phyloP scores from a whole-genome alignment of 2,888 invertebrate species.

The Theodoxus fluviatilis region DNA sequence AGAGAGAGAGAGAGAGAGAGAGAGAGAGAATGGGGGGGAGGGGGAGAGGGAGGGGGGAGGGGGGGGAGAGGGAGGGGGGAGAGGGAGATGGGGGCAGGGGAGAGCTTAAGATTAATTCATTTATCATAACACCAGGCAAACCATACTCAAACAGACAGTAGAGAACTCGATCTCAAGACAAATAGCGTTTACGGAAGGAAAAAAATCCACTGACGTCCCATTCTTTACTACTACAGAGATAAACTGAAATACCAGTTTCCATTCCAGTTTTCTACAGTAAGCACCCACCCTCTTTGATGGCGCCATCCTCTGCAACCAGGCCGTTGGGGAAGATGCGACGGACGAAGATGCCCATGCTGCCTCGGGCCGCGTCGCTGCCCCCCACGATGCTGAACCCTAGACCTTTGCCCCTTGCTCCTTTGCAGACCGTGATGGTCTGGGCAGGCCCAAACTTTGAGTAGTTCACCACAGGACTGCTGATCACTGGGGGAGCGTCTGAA shows the following conservation, averaged over 20 bases:
- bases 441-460: constrained; percentile 33
- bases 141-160: no score
- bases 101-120: no score
- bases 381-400: constrained; percentile 90
- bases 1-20: background rate
- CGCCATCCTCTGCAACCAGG: constrained; percentile 84
- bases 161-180: no score
- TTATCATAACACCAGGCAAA: no score
- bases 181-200: no score
- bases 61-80: background rate
- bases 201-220: no score
- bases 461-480: background rate
- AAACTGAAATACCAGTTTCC: background rate
- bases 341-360: constrained; percentile 87
- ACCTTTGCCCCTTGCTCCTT: constrained; percentile 84
- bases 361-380: constrained; percentile 85
- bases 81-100: background rate
- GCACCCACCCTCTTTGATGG: constrained; percentile 83
- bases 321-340: constrained; percentile 87
- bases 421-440: constrained; percentile 73
- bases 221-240: background rate
- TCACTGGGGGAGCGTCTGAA: no score
- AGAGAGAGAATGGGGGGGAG: background rate
- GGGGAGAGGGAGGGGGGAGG: background rate
- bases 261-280: no score